Conservation (phyloP, 2,113 vertebrate genomes). For the Lophura nycthemera region DNA sequence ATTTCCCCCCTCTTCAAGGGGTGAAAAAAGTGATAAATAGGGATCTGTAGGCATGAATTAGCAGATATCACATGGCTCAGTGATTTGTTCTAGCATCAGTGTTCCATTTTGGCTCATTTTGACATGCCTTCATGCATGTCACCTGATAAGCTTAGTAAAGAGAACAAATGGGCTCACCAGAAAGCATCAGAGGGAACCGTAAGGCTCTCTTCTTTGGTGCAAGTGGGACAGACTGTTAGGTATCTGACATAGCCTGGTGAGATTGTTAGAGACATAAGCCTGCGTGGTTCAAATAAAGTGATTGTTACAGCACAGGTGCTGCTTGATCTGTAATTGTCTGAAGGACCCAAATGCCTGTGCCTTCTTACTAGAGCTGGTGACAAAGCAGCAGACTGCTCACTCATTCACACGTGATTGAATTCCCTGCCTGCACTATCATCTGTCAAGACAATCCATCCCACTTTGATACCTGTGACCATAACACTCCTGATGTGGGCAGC, state of each 20-base stretch:
- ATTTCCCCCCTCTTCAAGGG: not conserved
- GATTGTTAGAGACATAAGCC: not conserved
- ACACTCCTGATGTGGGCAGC: conserved; percentile 78
- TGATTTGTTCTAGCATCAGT: not conserved
- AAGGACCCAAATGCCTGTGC: not conserved
- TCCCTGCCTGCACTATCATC: not conserved
- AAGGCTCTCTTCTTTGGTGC: not conserved
- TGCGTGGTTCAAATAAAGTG: not conserved
- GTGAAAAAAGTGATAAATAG: not conserved
- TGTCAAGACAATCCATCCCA: not conserved
- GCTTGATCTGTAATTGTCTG: not conserved
- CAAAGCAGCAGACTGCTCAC: not conserved
- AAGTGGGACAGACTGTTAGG: not conserved
- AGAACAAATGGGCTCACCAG: not conserved
- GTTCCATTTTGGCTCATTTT: not conserved
- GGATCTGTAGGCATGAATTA: not conserved
- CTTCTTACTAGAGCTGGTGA: not conserved
- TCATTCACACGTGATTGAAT: not conserved
- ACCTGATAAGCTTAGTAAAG: not conserved
- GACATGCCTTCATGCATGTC: not conserved
- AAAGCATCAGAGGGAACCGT: not conserved
- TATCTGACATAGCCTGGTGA: not conserved
- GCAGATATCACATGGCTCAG: not conserved
- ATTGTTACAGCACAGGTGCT: not conserved
- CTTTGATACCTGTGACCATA: conserved; percentile 83